A percentile compares a stretch with the other conserved stretches of the same genome.
Conservation (phyloP, 2,888 invertebrate genomes). For the Ophioninae sp. region DNA sequence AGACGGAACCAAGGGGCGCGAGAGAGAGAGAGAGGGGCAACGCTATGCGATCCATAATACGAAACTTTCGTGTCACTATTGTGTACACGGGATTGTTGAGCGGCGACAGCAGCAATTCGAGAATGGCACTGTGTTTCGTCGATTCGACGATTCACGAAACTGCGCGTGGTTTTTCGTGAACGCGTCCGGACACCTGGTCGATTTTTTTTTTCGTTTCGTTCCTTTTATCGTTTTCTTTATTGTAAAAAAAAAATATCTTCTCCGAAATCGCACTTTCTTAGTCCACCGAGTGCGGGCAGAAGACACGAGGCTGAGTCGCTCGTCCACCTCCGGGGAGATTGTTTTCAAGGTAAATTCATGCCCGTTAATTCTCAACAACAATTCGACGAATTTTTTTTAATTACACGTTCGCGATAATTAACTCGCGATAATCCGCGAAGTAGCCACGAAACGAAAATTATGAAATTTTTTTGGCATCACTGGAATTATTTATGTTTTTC, state of each 20-base stretch:
- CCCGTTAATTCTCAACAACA: neutral
- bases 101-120: conserved; percentile 39
- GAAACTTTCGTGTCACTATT: conserved; percentile 57
- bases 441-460: neutral
- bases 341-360: conserved; percentile 33
- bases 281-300: conserved; percentile 25
- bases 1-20: neutral
- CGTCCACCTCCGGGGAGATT: conserved; percentile 18
- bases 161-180: conserved; percentile 39
- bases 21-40: conserved; percentile 16
- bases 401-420: neutral
- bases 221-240: neutral
- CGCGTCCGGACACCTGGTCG: conserved; percentile 13
- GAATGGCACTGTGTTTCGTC: conserved; percentile 48
- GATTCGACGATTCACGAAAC: conserved; percentile 50
- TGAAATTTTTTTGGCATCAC: neutral
- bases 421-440: neutral
- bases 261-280: conserved; percentile 24
- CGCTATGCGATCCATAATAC: conserved; percentile 60
- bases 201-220: conserved; percentile 13
- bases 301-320: conserved; percentile 35
- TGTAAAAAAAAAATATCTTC: conserved; percentile 1
- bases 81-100: conserved; percentile 54
- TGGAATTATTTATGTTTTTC: neutral
- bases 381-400: neutral